Evolutionary conservation across 2,797 vertebrate species (phyloP).

Genomic region (Trachurus trachurus): DNA sequence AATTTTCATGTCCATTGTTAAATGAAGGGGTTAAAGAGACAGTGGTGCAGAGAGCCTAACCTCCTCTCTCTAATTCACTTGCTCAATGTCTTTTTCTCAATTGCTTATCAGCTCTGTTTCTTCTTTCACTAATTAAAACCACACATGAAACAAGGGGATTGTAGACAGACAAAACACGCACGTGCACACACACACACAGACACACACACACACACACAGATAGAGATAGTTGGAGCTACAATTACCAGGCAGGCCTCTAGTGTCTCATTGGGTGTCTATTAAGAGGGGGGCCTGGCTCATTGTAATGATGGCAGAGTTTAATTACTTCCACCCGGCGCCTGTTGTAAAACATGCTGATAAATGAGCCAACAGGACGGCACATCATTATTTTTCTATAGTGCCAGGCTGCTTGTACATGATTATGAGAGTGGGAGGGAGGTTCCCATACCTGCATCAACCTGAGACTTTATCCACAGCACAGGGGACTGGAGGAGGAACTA

Average conservation of each 20-base stretch:
- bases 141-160: slow-evolving; percentile 86
- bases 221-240: slow-evolving; percentile 87
- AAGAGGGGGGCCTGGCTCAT: slow-evolving; percentile 96
- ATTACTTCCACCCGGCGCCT: slow-evolving; percentile 97
- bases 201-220: slow-evolving; percentile 47
- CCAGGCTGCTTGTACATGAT: slow-evolving; percentile 94
- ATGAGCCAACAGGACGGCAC: slow-evolving; percentile 96
- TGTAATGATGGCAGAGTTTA: slow-evolving; percentile 99
- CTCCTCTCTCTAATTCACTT: slow-evolving; percentile 61
- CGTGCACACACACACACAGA: slow-evolving; percentile 19
- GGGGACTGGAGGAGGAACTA: slow-evolving; percentile 33
- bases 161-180: slow-evolving; percentile 47
- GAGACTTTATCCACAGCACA: slow-evolving; percentile 36
- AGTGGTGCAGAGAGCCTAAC: slow-evolving; percentile 59
- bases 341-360: slow-evolving; percentile 99
- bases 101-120: slow-evolving; percentile 84
- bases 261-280: slow-evolving; percentile 99
- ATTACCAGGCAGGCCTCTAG: slow-evolving; percentile 95
- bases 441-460: slow-evolving; percentile 80
- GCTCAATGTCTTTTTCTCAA: slow-evolving; percentile 53
- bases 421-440: slow-evolving; percentile 88
- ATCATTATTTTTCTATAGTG: slow-evolving; percentile 96
- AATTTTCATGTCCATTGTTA: slow-evolving; percentile 54
- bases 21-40: slow-evolving; percentile 54
- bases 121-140: slow-evolving; percentile 93